These are phyloP conservation scores for Trichosurus vulpecula DNA, from an alignment of 2,797 vertebrate species.

Conservation along the genomic window DNA sequence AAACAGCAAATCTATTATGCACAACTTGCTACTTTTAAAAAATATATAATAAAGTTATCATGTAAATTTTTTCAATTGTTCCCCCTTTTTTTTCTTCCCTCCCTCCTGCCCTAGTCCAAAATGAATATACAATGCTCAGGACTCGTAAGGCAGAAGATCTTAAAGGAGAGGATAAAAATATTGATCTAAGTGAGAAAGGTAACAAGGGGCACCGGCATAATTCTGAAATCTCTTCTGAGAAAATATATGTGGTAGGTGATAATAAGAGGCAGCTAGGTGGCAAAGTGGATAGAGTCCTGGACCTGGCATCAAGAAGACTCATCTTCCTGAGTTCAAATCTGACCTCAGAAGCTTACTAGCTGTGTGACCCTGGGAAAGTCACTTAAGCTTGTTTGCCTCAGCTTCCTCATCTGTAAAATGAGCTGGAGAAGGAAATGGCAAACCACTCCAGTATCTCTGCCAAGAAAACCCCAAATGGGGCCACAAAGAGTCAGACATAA, in stretches of 20 bases:
- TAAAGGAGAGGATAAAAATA: conserved; percentile 3
- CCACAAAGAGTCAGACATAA: not conserved
- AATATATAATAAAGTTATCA: not conserved
- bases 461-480: not conserved
- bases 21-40: not conserved
- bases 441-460: not conserved
- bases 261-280: not conserved
- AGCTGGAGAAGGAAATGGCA: not conserved
- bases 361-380: not conserved
- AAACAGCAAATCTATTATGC: not conserved
- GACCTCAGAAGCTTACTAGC: not conserved
- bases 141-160: conserved; percentile 9
- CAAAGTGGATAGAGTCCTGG: not conserved
- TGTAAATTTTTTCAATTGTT: too few species aligned
- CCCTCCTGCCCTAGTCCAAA: not conserved
- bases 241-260: not conserved
- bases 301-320: not conserved
- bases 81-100: not conserved
- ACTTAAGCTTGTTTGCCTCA: not conserved
- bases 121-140: not conserved
- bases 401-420: not conserved
- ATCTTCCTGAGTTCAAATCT: not conserved
- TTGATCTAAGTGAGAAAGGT: conserved; percentile 24
- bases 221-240: not conserved
- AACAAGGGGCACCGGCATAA: not conserved